Percentiles rank a stretch among this genome's conserved stretches.
These are phyloP conservation scores for Sminthopsis crassicaudata DNA, from an alignment of 2,113 vertebrate species.

Conservation along the genomic window DNA sequence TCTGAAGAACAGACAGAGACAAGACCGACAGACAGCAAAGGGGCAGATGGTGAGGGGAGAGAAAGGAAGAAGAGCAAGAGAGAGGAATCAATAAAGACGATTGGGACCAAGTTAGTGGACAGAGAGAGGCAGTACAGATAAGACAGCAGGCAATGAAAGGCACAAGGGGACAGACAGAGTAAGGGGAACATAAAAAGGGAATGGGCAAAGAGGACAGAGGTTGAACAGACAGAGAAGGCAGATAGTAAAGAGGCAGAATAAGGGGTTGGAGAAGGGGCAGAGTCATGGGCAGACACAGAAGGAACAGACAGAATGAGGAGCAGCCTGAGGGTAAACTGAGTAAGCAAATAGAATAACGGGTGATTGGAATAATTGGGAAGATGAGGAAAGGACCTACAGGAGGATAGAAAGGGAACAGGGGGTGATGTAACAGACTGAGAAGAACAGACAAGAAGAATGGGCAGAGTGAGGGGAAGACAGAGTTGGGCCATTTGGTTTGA, in stretches of 20 bases:
- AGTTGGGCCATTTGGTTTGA: too few relatives aligned
- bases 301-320: neutral
- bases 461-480: neutral
- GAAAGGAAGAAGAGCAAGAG: neutral
- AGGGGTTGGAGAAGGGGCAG: neutral
- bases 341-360: neutral
- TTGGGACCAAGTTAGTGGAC: neutral
- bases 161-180: neutral
- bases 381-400: neutral
- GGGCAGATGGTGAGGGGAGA: neutral
- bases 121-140: neutral
- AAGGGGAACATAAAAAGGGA: neutral
- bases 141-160: neutral
- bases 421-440: neutral
- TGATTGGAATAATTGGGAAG: neutral
- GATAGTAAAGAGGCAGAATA: neutral
- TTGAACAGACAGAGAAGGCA: neutral
- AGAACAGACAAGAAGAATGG: constrained; percentile 19
- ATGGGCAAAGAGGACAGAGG: neutral
- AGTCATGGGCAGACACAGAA: neutral
- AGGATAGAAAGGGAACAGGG: neutral
- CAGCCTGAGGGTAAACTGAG: neutral
- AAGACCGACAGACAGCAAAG: neutral
- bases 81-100: neutral
- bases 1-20: neutral